Percentiles rank a stretch among this genome's conserved stretches.
These are phyloP conservation scores for Saccostrea echinata DNA, from an alignment of 1,140 invertebrate species.

Conservation along the genomic window DNA sequence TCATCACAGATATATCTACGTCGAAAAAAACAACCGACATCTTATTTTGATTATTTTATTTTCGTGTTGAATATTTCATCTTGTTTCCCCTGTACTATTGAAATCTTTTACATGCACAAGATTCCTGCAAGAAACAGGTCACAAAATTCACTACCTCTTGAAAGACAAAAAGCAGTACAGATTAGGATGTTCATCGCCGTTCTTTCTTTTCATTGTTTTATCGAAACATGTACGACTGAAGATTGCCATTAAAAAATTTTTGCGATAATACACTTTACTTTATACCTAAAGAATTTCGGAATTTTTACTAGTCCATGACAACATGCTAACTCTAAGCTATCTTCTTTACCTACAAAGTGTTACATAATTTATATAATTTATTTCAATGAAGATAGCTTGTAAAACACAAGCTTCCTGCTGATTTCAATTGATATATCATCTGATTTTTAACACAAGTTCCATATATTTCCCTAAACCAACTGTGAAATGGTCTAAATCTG, in stretches of 20 bases:
- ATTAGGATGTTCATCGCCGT: not conserved
- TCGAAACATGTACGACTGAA: not conserved
- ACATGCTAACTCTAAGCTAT: not conserved
- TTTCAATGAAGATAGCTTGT: conserved; percentile 24
- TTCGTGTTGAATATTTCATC: conserved; percentile 16
- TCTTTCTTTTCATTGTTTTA: not conserved
- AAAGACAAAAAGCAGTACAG: not conserved
- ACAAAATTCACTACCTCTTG: not conserved
- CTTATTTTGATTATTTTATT: conserved; percentile 35
- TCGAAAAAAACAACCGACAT: not conserved
- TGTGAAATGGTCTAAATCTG: conserved; percentile 21
- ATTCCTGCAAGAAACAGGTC: not conserved
- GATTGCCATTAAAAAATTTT: conserved; percentile 17
- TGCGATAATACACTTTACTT: not conserved
- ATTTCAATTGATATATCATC: conserved; percentile 8
- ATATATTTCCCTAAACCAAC: conserved; percentile 11
- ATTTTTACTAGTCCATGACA: not conserved
- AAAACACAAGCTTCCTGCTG: conserved; percentile 6
- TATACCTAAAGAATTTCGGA: too few species aligned
- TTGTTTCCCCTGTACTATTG: not conserved
- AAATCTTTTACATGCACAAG: not conserved
- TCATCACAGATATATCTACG: conserved; percentile 10
- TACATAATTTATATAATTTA: conserved; percentile 32
- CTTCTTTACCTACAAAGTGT: not conserved
- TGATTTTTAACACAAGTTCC: conserved; percentile 6